Percentiles rank a stretch among this genome's conserved stretches.
Conservation (phyloP, 2,797 vertebrate species). For the Pogonophryne albipinna region DNA sequence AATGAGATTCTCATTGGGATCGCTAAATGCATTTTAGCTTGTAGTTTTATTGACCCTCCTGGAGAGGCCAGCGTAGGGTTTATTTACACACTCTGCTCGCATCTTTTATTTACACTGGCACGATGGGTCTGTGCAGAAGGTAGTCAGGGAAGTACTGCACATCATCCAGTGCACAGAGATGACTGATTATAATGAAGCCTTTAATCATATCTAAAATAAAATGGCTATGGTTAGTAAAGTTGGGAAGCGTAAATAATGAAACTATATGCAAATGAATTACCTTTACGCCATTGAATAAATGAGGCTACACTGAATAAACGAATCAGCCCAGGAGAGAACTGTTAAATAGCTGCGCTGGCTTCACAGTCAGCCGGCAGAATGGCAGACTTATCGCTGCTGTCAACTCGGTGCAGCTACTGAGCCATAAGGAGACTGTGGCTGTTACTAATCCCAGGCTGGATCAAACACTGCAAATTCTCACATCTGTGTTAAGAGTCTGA, state of each 20-base stretch:
- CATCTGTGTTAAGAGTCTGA: slow-evolving; percentile 72
- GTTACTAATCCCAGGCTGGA: slow-evolving; percentile 71
- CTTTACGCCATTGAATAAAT: slow-evolving; percentile 55
- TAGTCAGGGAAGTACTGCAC: slow-evolving; percentile 32
- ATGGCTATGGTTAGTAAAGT: slow-evolving; percentile 32
- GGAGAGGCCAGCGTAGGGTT: slow-evolving; percentile 60
- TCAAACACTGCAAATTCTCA: slow-evolving; percentile 65
- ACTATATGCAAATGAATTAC: slow-evolving; percentile 40
- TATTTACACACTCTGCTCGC: slow-evolving; percentile 72
- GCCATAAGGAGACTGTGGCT: slow-evolving; percentile 58
- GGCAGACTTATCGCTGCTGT: slow-evolving; percentile 51
- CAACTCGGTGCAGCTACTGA: slow-evolving; percentile 33
- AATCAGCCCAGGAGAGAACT: slow-evolving; percentile 41
- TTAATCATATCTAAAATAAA: slow-evolving; percentile 27
- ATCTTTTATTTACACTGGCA: slow-evolving; percentile 68
- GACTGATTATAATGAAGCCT: slow-evolving; percentile 44
- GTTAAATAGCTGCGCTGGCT: slow-evolving; percentile 45
- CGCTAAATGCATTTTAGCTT: slow-evolving; percentile 74
- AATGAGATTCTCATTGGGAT: slow-evolving; percentile 74
- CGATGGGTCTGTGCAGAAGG: slow-evolving; percentile 52
- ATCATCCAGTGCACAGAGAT: slow-evolving; percentile 22
- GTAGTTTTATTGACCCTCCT: slow-evolving; percentile 79
- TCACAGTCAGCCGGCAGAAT: slow-evolving; percentile 48
- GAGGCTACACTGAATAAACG: slow-evolving; percentile 45
- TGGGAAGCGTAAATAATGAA: slow-evolving; percentile 50